Percentiles rank a stretch among this genome's conserved stretches.
Evolutionary conservation across 2,888 invertebrate genomes (phyloP).

Genomic region (Aquatica leii): DNA sequence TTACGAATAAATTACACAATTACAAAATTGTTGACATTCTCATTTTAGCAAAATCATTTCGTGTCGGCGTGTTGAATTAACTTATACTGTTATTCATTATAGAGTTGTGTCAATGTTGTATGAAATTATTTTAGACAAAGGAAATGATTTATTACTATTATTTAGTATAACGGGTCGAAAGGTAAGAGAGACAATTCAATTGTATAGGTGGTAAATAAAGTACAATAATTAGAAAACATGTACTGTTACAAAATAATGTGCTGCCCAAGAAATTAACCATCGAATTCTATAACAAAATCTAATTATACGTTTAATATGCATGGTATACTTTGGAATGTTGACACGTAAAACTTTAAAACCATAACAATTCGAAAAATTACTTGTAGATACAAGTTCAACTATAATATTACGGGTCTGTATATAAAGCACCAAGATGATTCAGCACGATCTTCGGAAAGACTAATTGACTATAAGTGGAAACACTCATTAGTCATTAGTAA

Average conservation of each 20-base stretch:
- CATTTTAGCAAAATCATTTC: constrained; percentile 9
- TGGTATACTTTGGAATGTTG: constrained; percentile 15
- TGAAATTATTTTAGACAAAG: constrained; percentile 14
- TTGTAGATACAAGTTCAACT: constrained; percentile 11
- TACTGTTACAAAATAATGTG: constrained; percentile 2
- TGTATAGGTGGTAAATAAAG: constrained; percentile 3
- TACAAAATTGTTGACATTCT: constrained; percentile 4
- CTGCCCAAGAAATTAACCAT: constrained; percentile 20
- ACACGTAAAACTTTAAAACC: background rate
- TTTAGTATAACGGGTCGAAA: constrained; percentile 10
- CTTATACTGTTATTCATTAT: constrained; percentile 11
- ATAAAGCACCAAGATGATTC: constrained; percentile 48
- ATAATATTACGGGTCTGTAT: constrained; percentile 37
- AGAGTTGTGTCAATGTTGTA: constrained; percentile 11
- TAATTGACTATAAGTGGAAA: constrained; percentile 52
- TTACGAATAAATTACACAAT: background rate
- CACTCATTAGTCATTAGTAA: constrained; percentile 51
- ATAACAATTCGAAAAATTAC: background rate
- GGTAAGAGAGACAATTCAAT: constrained; percentile 8
- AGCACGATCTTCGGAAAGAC: constrained; percentile 50
- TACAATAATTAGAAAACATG: background rate
- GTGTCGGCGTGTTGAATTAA: background rate
- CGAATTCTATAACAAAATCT: constrained; percentile 29
- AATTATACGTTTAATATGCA: constrained; percentile 25
- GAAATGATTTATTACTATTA: constrained; percentile 13